A percentile compares a stretch with the other conserved stretches of the same genome.
These are phyloP conservation scores for Glossosoma conforme DNA, from an alignment of 1,140 invertebrate species.

Conservation along the genomic window DNA sequence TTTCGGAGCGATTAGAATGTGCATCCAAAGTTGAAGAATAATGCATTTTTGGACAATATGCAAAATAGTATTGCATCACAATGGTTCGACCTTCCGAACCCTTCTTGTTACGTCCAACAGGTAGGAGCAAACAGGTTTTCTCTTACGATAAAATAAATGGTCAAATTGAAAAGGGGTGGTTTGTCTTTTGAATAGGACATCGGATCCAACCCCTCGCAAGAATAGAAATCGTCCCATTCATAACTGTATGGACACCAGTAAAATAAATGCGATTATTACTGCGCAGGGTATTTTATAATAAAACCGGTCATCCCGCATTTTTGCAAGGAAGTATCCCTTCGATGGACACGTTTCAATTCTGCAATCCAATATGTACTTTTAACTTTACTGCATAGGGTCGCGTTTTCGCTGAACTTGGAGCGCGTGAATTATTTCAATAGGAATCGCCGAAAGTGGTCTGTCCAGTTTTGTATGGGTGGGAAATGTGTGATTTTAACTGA, in stretches of 20 bases:
- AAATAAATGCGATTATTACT: slow-evolving; percentile 15
- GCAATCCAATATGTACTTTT: slow-evolving; percentile 6
- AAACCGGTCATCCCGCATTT: slow-evolving; percentile 31
- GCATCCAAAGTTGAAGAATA: too few relatives aligned
- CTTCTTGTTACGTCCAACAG: slow-evolving; percentile 21
- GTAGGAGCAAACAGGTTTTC: slow-evolving; percentile 32
- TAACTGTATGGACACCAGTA: slow-evolving; percentile 5
- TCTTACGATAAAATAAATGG: slow-evolving; percentile 21
- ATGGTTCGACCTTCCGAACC: slow-evolving; percentile 16
- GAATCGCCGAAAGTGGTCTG: slow-evolving; percentile 46
- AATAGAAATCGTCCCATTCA: neutral
- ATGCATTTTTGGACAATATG: slow-evolving; percentile 8
- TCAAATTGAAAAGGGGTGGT: slow-evolving; percentile 25
- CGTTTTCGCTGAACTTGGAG: neutral
- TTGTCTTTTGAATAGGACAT: slow-evolving; percentile 22
- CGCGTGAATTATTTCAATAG: slow-evolving; percentile 8
- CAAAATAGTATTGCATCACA: slow-evolving; percentile 11
- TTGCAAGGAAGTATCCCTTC: slow-evolving; percentile 27
- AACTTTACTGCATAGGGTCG: neutral
- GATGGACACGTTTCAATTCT: slow-evolving; percentile 16
- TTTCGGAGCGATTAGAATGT: too few relatives aligned
- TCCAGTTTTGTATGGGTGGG: slow-evolving; percentile 36
- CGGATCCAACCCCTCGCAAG: slow-evolving; percentile 14
- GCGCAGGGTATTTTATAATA: slow-evolving; percentile 5
- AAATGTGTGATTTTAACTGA: slow-evolving; percentile 25